phyloP scores from a whole-genome alignment of 2,113 vertebrate genomes.

The Copsychus sechellarum region DNA sequence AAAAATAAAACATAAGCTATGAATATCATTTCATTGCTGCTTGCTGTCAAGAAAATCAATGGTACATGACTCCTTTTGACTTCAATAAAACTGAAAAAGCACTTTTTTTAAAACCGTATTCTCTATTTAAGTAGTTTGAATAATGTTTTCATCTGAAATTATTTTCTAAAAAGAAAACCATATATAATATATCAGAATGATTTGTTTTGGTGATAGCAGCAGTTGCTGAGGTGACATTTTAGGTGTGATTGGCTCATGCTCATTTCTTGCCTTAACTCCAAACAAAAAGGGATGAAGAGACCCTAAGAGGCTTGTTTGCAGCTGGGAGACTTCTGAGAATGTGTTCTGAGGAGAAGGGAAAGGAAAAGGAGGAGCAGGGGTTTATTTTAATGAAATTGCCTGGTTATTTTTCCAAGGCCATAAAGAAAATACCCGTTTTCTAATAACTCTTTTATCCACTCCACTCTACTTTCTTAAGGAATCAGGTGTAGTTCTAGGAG shows the following conservation, averaged over 20 bases:
- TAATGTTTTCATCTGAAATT: background rate
- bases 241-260: background rate
- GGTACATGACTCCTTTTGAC: background rate
- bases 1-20: conserved; percentile 26
- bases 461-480: background rate
- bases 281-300: background rate
- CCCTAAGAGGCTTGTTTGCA: background rate
- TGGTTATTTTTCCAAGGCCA: background rate
- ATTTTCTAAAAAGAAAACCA: background rate
- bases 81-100: background rate
- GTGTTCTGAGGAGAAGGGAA: background rate
- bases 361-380: background rate
- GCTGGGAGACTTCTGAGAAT: background rate
- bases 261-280: background rate
- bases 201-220: background rate
- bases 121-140: background rate
- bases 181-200: background rate
- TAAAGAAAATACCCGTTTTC: background rate
- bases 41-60: conserved; percentile 9
- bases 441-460: background rate
- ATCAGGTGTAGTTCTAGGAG: background rate
- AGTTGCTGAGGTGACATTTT: background rate
- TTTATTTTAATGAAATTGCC: background rate
- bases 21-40: background rate
- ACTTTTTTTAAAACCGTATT: background rate